Evolutionary conservation across 1,140 invertebrate species (phyloP).

Genomic region (Drosophila orena): DNA sequence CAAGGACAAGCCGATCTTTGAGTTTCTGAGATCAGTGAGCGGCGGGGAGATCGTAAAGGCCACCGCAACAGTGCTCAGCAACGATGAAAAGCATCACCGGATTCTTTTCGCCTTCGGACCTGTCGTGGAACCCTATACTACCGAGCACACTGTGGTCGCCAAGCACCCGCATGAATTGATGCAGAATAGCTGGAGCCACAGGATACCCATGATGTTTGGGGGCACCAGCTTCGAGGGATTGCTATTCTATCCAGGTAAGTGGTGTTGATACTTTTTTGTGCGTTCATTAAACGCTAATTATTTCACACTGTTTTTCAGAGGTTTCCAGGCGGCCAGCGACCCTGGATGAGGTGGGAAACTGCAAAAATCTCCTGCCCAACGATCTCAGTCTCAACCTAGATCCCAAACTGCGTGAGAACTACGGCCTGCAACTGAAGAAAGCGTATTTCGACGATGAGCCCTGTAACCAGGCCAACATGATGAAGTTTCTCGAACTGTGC

Average conservation of each 20-base stretch:
- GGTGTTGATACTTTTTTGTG: background rate
- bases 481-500: constrained; percentile 75
- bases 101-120: constrained; percentile 76
- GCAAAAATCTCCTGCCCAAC: constrained; percentile 62
- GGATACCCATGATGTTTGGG: constrained; percentile 85
- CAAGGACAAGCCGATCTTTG: constrained; percentile 59
- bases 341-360: constrained; percentile 69
- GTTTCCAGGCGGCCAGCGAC: constrained; percentile 71
- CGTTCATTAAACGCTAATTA: background rate
- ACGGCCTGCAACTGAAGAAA: constrained; percentile 59
- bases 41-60: constrained; percentile 73
- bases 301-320: constrained; percentile 38
- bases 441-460: constrained; percentile 68
- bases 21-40: constrained; percentile 50
- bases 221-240: constrained; percentile 82
- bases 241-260: constrained; percentile 76
- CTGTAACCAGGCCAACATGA: constrained; percentile 66
- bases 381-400: constrained; percentile 60
- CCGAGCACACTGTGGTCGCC: constrained; percentile 63
- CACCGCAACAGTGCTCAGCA: constrained; percentile 51
- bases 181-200: constrained; percentile 70
- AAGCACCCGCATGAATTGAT: constrained; percentile 55
- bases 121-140: constrained; percentile 71
- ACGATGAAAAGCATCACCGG: constrained; percentile 77
- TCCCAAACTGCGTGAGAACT: constrained; percentile 55